A percentile compares a stretch with the other conserved stretches of the same genome.
Conservation (phyloP, 2,888 invertebrate genomes). For the Leptogaster cylindrica region DNA sequence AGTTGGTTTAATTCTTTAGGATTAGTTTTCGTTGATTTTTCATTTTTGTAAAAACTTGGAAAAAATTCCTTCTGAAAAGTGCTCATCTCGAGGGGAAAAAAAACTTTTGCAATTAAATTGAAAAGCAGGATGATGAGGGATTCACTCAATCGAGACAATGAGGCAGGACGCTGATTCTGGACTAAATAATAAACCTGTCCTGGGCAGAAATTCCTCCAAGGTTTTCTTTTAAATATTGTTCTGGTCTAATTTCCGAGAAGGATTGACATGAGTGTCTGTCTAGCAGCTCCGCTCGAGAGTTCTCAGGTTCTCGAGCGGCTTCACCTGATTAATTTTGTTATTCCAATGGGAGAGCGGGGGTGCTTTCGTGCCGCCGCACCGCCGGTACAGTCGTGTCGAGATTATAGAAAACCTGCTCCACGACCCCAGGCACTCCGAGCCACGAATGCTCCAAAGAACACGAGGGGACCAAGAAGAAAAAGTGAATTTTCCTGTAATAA, state of each 20-base stretch:
- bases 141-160: neutral
- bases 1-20: too few relatives aligned
- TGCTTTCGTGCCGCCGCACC: conserved; percentile 4
- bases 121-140: neutral
- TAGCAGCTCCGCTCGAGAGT: neutral
- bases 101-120: conserved; percentile 24
- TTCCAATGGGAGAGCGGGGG: conserved; percentile 1
- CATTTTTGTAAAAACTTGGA: neutral
- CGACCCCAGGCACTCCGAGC: neutral
- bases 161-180: neutral
- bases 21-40: too few relatives aligned
- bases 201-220: neutral
- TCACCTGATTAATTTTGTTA: conserved; percentile 15
- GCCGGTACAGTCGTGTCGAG: conserved; percentile 21
- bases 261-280: conserved; percentile 16
- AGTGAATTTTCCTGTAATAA: conserved; percentile 2
- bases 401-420: conserved; percentile 25
- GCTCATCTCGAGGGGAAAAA: conserved; percentile 24
- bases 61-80: neutral
- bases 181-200: neutral
- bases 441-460: conserved; percentile 2
- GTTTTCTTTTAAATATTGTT: neutral
- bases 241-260: neutral
- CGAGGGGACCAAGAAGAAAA: neutral
- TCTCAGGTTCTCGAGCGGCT: conserved; percentile 1